phyloP scores from a whole-genome alignment of 2,888 invertebrate species.

The Heliothis peltigera region DNA sequence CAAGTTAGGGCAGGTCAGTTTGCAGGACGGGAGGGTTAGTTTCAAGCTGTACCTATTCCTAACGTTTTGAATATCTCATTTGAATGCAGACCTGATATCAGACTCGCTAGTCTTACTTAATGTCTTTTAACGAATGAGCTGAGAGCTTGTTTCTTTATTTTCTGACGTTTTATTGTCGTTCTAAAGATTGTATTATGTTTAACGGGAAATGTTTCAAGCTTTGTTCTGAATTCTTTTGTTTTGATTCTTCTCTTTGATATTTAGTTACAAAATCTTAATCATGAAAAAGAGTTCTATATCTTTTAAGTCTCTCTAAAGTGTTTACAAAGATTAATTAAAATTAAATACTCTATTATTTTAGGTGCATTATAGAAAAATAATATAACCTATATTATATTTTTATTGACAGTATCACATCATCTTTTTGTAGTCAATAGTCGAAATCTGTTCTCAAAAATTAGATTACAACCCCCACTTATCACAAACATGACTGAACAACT shows the following conservation, averaged over 20 bases:
- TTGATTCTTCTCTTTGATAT: background rate
- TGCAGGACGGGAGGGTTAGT: slow-evolving; percentile 73
- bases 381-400: background rate
- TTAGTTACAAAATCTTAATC: no score
- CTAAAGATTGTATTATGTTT: background rate
- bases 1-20: slow-evolving; percentile 77
- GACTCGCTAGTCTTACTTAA: slow-evolving; percentile 26
- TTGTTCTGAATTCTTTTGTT: background rate
- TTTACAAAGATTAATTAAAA: no score
- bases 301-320: no score
- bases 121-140: slow-evolving; percentile 42
- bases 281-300: no score
- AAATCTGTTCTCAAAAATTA: background rate
- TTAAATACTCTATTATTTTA: no score
- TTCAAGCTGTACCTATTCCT: slow-evolving; percentile 70
- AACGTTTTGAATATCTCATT: slow-evolving; percentile 72
- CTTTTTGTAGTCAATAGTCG: background rate
- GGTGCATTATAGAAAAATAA: no score
- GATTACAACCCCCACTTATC: background rate
- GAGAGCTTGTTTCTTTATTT: slow-evolving; percentile 10
- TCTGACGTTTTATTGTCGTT: background rate
- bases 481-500: slow-evolving; percentile 17
- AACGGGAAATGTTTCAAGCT: background rate
- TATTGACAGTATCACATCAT: no score
- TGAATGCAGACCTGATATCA: slow-evolving; percentile 59